Evolutionary conservation across 2,797 vertebrate species (phyloP).

Genomic region (Microcaecilia unicolor): DNA sequence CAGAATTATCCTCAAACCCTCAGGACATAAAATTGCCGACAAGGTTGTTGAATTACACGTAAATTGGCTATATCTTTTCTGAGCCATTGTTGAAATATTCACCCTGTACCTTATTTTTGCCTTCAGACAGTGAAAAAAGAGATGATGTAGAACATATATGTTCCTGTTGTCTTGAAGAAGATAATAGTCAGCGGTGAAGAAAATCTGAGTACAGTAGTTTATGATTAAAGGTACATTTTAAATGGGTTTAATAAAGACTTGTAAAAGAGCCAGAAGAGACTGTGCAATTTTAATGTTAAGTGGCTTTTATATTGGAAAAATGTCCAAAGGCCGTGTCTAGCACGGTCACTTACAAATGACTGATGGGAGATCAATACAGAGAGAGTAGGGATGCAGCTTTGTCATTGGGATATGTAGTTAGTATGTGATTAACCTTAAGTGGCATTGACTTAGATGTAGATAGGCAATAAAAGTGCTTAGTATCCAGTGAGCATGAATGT

Average conservation of each 20-base stretch:
- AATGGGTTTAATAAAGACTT: slow-evolving; percentile 35
- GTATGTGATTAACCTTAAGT: slow-evolving; percentile 54
- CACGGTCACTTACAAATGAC: slow-evolving; percentile 70
- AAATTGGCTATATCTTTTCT: too few species aligned
- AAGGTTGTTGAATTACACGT: too few species aligned
- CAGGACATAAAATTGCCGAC: too few species aligned
- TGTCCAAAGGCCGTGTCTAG: slow-evolving; percentile 74
- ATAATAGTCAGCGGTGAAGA: slow-evolving; percentile 29
- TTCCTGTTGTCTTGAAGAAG: slow-evolving; percentile 8
- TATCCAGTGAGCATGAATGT: slow-evolving; percentile 18
- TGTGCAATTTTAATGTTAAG: slow-evolving; percentile 71
- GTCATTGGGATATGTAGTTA: slow-evolving; percentile 71
- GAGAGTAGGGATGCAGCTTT: slow-evolving; percentile 62
- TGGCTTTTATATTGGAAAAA: slow-evolving; percentile 72
- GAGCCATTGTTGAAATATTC: slow-evolving; percentile 1
- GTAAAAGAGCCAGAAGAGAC: slow-evolving; percentile 32
- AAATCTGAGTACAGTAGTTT: slow-evolving; percentile 15
- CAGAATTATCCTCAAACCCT: too few species aligned
- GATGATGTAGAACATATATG: too few species aligned
- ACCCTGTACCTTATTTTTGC: neutral
- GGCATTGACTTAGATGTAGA: slow-evolving; percentile 27
- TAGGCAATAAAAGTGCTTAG: slow-evolving; percentile 31
- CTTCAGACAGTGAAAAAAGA: slow-evolving; percentile 10
- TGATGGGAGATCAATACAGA: slow-evolving; percentile 74
- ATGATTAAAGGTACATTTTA: slow-evolving; percentile 30